Conservation (phyloP, 2,888 invertebrate genomes). For the Aleiodes alternator region DNA sequence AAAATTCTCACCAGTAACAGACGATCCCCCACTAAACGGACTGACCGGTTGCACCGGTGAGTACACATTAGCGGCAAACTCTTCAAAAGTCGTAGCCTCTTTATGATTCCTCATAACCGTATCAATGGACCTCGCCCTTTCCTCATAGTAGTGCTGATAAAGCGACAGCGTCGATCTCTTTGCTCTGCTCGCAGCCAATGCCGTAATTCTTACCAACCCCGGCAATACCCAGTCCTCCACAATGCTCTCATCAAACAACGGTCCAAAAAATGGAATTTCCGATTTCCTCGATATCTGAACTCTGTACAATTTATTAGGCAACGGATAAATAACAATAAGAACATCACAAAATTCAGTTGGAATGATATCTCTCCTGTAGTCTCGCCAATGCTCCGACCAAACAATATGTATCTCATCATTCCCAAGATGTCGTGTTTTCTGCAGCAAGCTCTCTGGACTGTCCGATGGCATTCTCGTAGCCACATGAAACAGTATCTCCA, state of each 20-base stretch:
- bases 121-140: constrained; percentile 89
- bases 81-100: constrained; percentile 92
- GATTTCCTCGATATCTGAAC: constrained; percentile 87
- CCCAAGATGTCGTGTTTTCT: constrained; percentile 95
- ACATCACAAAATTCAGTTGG: constrained; percentile 99
- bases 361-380: constrained; percentile 96
- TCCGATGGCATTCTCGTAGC: constrained; percentile 97
- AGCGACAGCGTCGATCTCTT: constrained; percentile 92
- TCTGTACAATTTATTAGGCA: constrained; percentile 89
- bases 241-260: constrained; percentile 94
- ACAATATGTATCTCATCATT: constrained; percentile 99
- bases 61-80: constrained; percentile 86
- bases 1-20: constrained; percentile 68
- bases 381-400: constrained; percentile 98
- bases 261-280: constrained; percentile 92
- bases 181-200: constrained; percentile 93
- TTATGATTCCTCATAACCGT: constrained; percentile 91
- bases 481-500: constrained; percentile 97
- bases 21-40: constrained; percentile 75
- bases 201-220: constrained; percentile 91
- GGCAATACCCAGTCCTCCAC: constrained; percentile 85
- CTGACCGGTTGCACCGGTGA: constrained; percentile 80
- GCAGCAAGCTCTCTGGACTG: constrained; percentile 89
- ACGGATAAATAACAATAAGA: constrained; percentile 95
- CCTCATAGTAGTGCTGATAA: constrained; percentile 95